phyloP scores from a whole-genome alignment of 2,113 vertebrate genomes.

The Thunnus thynnus region DNA sequence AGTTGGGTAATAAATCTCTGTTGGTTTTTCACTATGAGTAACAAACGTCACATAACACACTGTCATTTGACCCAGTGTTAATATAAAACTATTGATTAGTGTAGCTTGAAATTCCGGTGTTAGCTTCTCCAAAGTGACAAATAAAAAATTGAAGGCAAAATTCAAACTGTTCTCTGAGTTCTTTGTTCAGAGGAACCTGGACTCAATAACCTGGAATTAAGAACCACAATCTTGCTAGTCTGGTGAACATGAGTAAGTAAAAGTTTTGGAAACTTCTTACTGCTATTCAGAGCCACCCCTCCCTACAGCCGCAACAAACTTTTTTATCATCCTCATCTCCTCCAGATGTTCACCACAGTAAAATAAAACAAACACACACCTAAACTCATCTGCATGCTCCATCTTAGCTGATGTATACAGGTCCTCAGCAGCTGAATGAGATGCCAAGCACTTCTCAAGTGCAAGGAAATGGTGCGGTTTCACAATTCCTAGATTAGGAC shows the following conservation, averaged over 20 bases:
- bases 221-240: too few species aligned
- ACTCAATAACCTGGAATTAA: too few species aligned
- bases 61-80: neutral
- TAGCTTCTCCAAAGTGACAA: neutral
- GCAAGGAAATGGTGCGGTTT: slow-evolving; percentile 84
- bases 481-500: slow-evolving; percentile 86
- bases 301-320: slow-evolving; percentile 10
- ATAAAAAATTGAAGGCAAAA: neutral
- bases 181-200: neutral
- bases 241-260: neutral
- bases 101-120: neutral
- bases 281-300: neutral
- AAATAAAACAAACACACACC: slow-evolving; percentile 54
- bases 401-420: slow-evolving; percentile 53
- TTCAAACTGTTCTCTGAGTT: neutral
- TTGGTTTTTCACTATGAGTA: too few species aligned
- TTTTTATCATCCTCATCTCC: slow-evolving; percentile 1
- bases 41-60: too few species aligned
- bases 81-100: neutral
- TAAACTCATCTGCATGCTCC: slow-evolving; percentile 54
- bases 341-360: slow-evolving; percentile 21
- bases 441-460: slow-evolving; percentile 70
- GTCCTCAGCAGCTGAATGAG: slow-evolving; percentile 45
- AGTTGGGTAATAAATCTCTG: too few species aligned
- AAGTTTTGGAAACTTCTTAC: too few species aligned